Evolutionary conservation across 2,797 vertebrate species (phyloP), one percentile per base, ranked within the genome.

Genomic region (Chromobotia macracanthus): DNA sequence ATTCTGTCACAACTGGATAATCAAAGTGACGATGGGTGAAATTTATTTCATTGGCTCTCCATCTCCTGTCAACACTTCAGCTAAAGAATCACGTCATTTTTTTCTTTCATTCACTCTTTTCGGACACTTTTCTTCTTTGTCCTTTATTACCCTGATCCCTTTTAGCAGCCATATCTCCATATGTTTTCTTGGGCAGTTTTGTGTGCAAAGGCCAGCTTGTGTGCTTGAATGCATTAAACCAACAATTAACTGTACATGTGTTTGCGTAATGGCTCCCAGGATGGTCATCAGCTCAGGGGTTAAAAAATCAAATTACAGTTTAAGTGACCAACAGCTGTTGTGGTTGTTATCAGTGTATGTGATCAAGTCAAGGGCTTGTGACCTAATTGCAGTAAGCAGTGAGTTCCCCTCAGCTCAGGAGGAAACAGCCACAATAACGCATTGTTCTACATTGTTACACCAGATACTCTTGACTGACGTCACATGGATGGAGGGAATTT

Each of bases 301-400:
- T 84, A 85, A 83, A 56, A 80, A 82, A 83, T 76, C 66, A 12
- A 75, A 83, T 77, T 77, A 78, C 67, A 75, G 69, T 65, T 82
- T 72, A 64, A 82, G 80, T 78, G 80, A 66, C 73, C 82, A 72
- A 76, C 84, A 83, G 84, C 60, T 73, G 53, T 21, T 77, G 61
- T 58, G 68, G 53, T 70, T 38, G 50, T 76, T 76, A 75, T 81
- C 81, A 79, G 75, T 74, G 75, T 28, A 53, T 70, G 56, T 75
- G 81, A 79, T 79, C 60, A 28, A n/a, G 18, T 72, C 50, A 70
- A 79, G 67, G 21, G 46, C 46, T 78, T 71, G 56, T 41, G 76
- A 71, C 46, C 46, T 71, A 71, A 78, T 78, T 78, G 76, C 28
- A 0, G 28, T 41, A 19, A 71, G 35, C 67, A 51, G 60, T 31